Evolutionary conservation across 2,113 vertebrate species (phyloP).

Genomic region (Morphnarchus princeps): DNA sequence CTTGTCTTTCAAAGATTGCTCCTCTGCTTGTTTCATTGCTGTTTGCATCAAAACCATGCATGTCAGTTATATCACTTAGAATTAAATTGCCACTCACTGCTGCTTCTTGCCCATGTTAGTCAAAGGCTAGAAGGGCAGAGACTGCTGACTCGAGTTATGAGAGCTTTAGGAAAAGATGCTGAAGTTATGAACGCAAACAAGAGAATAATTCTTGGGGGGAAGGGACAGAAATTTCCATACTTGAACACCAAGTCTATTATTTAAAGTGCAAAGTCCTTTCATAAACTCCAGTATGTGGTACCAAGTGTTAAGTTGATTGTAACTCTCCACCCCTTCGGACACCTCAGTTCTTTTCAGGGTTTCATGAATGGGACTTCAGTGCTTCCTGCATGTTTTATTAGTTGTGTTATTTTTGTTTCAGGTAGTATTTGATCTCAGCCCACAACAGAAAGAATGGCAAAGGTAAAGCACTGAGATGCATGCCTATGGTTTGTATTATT

Average conservation of each 20-base stretch:
- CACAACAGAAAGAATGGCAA: slow-evolving; percentile 90
- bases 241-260: background rate
- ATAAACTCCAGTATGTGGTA: background rate
- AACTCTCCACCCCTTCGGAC: background rate
- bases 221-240: background rate
- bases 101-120: background rate
- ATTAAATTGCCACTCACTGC: background rate
- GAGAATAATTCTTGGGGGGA: background rate
- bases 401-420: slow-evolving; percentile 64
- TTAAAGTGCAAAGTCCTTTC: background rate
- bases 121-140: background rate
- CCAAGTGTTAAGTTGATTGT: background rate
- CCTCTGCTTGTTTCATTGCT: background rate
- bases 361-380: background rate
- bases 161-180: background rate
- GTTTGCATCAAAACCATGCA: background rate
- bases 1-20: background rate
- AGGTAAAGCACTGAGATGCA: slow-evolving; percentile 74
- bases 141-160: background rate
- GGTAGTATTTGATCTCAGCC: slow-evolving; percentile 92
- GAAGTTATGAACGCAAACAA: background rate
- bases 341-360: background rate
- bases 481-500: background rate
- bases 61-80: background rate
- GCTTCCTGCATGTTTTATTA: background rate